Base-by-base conservation (phyloP, 2,797 vertebrate species). In the Semotilus atromaculatus region DNA sequence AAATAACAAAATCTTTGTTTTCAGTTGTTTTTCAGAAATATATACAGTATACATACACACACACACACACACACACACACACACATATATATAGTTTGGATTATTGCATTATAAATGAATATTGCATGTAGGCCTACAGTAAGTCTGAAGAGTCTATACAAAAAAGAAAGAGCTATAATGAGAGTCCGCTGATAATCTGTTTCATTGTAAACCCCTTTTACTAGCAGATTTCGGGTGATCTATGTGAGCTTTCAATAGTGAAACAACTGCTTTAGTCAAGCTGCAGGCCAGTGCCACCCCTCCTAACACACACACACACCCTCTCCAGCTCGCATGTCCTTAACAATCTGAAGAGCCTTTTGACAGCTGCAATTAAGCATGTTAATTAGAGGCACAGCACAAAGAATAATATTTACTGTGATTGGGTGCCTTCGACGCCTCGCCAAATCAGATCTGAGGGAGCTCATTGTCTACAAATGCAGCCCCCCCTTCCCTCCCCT, bases 371-470 rank as follows among this genome's bases (percentile, higher is more conserved):
- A 96, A 96, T 96, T 97, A 96, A 96, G 94, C 93, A 95, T 94
- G 94, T 94, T 96, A 97, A 97, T 96, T 96, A 96, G 95, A 93
- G 93, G 94, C 90, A 90, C 93, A 95, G 94, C 94, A 95, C 96
- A 95, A 96, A 94, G 91, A 95, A 96, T 96, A 96, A 96, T 96
- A 96, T 96, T 96, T 96, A 96, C 94, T 92, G 94, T 95, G 95
- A 90, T 92, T 93, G 93, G 95, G 93, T 94, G 92, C 93, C 94
- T 95, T 93, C 92, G 94, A 94, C 94, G 93, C 94, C 94, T 82
- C 75, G 79, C 88, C 80, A 68, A 87, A 88, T 88, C 81, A 88
- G 78, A 86, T 82, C 84, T 70, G 68, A 48, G 77, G 71, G 82
- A 86, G 76, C 67, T 77, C 74, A 43, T 84, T 78, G 60, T 80